Evolutionary conservation across 1,140 invertebrate genomes (phyloP).

Genomic region (Drosophila equinoxialis): DNA sequence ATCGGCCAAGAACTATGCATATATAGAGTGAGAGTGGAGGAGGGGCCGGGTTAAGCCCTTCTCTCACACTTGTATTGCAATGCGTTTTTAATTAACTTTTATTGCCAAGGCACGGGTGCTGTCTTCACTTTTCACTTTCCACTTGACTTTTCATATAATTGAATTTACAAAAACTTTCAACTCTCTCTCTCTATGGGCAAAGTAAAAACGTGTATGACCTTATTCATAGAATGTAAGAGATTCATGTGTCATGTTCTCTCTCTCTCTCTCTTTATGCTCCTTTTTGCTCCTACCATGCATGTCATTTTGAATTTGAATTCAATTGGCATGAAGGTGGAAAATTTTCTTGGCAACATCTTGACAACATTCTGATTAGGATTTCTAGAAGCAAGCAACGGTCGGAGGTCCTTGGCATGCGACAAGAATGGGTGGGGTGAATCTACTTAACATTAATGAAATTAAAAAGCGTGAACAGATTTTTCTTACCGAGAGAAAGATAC

Average conservation of each 20-base stretch:
- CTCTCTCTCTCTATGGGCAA: neutral
- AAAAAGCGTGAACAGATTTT: slow-evolving; percentile 55
- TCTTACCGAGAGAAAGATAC: neutral
- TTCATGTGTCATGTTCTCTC: neutral
- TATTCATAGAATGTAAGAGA: neutral
- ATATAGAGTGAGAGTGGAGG: neutral
- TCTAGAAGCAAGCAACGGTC: slow-evolving; percentile 19
- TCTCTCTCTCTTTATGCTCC: no score
- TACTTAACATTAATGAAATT: slow-evolving; percentile 72
- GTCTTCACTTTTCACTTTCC: neutral
- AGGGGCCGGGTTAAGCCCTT: slow-evolving; percentile 37
- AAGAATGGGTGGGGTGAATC: slow-evolving; percentile 31
- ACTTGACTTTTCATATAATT: slow-evolving; percentile 9
- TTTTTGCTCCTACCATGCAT: neutral
- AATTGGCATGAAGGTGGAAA: neutral
- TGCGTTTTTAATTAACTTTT: slow-evolving; percentile 60
- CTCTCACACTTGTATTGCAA: slow-evolving; percentile 36
- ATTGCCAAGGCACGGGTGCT: slow-evolving; percentile 11
- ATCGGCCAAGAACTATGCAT: neutral
- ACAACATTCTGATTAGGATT: slow-evolving; percentile 16
- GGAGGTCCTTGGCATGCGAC: slow-evolving; percentile 4
- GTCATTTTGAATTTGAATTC: slow-evolving; percentile 16
- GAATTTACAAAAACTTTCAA: slow-evolving; percentile 12
- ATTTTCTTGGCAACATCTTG: slow-evolving; percentile 11
- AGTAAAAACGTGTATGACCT: neutral